These are phyloP conservation scores for Tetragnatha montana DNA, from an alignment of 2,888 invertebrate genomes.

Conservation along the genomic window DNA sequence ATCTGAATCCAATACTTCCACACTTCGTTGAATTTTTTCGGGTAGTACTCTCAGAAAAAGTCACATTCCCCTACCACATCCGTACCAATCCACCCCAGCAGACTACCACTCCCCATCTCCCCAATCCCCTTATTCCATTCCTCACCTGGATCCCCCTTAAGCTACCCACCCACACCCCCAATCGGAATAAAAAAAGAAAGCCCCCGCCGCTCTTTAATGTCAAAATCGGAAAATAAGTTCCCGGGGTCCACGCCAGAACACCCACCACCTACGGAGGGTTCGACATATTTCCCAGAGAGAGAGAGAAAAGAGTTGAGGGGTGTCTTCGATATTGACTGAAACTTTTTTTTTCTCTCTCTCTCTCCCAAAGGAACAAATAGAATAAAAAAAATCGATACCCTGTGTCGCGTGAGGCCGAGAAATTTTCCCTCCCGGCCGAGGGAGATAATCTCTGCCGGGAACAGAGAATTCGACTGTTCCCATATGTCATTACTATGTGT, in stretches of 20 bases:
- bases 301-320: neutral
- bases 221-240: conserved; percentile 27
- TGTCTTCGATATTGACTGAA: conserved; percentile 17
- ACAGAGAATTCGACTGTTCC: conserved; percentile 13
- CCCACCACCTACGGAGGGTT: neutral
- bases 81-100: no score
- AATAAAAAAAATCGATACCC: conserved; percentile 37
- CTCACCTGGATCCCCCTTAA: conserved; percentile 7
- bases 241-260: conserved; percentile 2
- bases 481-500: conserved; percentile 19
- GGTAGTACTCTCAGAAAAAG: neutral
- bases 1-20: neutral
- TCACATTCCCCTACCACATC: neutral
- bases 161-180: neutral
- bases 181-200: neutral
- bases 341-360: neutral
- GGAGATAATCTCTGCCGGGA: conserved; percentile 7
- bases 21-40: neutral
- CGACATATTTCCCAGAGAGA: neutral
- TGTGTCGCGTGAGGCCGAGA: conserved; percentile 8
- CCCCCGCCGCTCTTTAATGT: conserved; percentile 1
- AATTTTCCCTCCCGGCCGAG: neutral
- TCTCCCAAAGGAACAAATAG: conserved; percentile 6
- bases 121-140: no score
- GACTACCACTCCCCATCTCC: no score